These are phyloP conservation scores for Potamarius usumacintae DNA, from an alignment of 2,113 vertebrate genomes.

Conservation along the genomic window DNA sequence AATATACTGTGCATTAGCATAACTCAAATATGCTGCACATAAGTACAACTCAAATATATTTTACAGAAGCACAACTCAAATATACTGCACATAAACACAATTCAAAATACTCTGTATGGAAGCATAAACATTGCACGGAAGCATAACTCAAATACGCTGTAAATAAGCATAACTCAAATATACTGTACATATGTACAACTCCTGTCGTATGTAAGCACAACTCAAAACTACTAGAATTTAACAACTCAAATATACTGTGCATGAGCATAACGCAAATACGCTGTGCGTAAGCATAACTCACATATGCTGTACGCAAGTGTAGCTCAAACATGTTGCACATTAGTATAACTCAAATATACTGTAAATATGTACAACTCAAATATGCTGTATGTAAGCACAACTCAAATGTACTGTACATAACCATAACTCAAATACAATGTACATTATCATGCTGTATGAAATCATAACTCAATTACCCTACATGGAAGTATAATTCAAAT, in stretches of 20 bases:
- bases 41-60: neutral
- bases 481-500: neutral
- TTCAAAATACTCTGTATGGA: neutral
- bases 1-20: neutral
- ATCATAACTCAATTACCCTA: neutral
- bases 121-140: neutral
- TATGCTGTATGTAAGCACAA: neutral
- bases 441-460: neutral
- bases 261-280: neutral
- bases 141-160: neutral
- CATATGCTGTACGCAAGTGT: neutral
- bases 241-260: neutral
- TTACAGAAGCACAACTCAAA: neutral
- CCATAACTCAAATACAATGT: neutral
- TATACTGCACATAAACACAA: neutral
- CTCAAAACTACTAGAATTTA: no score
- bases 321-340: neutral
- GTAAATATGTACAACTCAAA: neutral
- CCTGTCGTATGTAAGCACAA: neutral
- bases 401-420: neutral
- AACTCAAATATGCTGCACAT: neutral
- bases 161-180: neutral
- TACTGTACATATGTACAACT: neutral
- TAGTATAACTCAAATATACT: neutral
- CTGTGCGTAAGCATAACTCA: neutral